Evolutionary conservation across 2,888 invertebrate species (phyloP), one percentile per base, ranked within the genome.

Genomic region (Conus canariensis): DNA sequence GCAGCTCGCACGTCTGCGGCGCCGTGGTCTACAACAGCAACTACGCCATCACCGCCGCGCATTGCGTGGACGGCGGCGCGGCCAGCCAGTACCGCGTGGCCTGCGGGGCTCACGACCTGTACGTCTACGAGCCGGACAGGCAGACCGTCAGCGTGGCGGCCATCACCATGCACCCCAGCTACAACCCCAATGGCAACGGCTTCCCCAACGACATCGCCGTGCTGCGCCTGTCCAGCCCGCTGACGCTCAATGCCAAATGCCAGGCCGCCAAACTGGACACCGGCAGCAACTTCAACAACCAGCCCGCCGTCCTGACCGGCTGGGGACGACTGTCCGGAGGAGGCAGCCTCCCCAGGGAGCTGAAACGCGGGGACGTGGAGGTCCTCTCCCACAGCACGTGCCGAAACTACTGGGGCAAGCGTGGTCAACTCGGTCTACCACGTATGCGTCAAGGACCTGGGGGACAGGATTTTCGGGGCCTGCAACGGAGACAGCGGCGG

Each of bases 31-130:
- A 92, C 58, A 89, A 86, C 87, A 82, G 59, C 16, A 88, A 91
- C 25, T 92, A 89, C 91, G 92, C 91, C 14, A 82, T 93, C 80
- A 93, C 93, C 12, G 93, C 93, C 5, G 93, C 93, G 4, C 93
- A 93, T 83, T 93, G 93, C 85, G 91, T 93, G 70, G 87, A 88
- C 7, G 85, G 87, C 14, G 58, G 82, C 22, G n/a, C 19, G 19
- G 82, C 82, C 30, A 85, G 85, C 58, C 64, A 45, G 25, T 87
- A 64, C 56, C 30, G 87, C 12, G 87, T 87, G 67, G 16, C 67
- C 56, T 87, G 87, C 22, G 87, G 87, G 7, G 74, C 45, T 16
- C 87, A 87, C n/a, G 70, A 87, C 56, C 14, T 87, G 14, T 70
- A 45, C 56, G 56, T n/a, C 45, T 45, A n/a, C 10, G 87, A 87